Conservation (phyloP, 2,797 vertebrate species). For the Erithacus rubecula region DNA sequence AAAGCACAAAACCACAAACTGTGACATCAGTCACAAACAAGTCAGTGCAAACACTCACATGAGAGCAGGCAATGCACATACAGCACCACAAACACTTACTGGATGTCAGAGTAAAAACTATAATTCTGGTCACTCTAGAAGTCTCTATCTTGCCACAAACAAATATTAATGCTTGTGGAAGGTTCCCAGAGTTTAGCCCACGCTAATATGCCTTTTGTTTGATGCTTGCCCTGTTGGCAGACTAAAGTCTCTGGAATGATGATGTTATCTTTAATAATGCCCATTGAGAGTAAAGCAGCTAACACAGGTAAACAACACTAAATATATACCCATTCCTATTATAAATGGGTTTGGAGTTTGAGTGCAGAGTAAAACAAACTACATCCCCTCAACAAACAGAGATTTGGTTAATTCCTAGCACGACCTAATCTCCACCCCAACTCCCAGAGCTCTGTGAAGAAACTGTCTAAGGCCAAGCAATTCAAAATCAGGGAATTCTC, state of each 20-base stretch:
- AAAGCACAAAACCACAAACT: not conserved
- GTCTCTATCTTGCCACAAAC: not conserved
- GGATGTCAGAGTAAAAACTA: not conserved
- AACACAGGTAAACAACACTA: not conserved
- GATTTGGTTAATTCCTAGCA: not conserved
- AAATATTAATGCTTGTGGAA: not conserved
- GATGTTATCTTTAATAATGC: not conserved
- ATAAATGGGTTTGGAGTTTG: not conserved
- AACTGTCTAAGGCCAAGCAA: not conserved
- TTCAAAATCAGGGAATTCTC: not conserved
- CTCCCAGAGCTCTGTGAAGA: not conserved
- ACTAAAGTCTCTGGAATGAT: not conserved
- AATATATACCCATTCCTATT: not conserved
- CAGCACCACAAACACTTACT: not conserved
- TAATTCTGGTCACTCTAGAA: not conserved
- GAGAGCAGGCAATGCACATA: not conserved
- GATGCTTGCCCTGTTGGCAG: not conserved
- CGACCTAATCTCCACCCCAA: not conserved
- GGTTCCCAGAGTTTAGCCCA: not conserved
- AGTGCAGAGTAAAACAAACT: constrained; percentile 7
- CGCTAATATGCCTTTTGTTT: not conserved
- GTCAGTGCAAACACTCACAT: not conserved
- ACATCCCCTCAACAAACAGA: not conserved
- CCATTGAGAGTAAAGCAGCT: not conserved
- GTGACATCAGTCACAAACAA: not conserved